Percentiles rank a stretch among this genome's conserved stretches.
phyloP scores from a whole-genome alignment of 2,113 vertebrate species.

The Sturnus vulgaris region DNA sequence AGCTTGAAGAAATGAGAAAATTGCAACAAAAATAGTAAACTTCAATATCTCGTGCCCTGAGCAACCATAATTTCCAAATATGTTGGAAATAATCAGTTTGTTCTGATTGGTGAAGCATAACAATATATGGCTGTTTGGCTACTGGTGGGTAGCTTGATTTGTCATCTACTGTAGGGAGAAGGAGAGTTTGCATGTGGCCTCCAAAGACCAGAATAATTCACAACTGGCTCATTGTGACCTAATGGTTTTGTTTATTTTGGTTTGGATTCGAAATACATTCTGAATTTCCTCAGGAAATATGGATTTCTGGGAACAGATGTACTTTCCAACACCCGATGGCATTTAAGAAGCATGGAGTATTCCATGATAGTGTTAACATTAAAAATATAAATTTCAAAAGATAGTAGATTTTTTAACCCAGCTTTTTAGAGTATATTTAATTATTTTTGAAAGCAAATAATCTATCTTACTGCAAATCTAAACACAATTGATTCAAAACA shows the following conservation, averaged over 20 bases:
- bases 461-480: not conserved
- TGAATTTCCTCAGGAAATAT: not conserved
- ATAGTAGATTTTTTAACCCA: not conserved
- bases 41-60: not conserved
- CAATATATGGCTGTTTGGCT: not conserved
- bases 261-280: not conserved
- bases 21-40: not conserved
- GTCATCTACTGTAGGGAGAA: not conserved
- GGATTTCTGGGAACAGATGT: not conserved
- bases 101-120: not conserved
- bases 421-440: not conserved
- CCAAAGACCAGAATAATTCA: not conserved
- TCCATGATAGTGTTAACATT: not conserved
- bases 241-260: not conserved
- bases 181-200: not conserved
- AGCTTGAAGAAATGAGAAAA: conserved; percentile 10
- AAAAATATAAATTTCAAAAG: not conserved
- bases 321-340: not conserved
- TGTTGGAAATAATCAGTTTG: not conserved
- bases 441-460: not conserved
- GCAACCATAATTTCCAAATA: not conserved
- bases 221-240: not conserved
- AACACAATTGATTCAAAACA: not conserved
- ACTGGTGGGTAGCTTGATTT: not conserved
- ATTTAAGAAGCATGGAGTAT: not conserved